Percentiles rank a stretch among this genome's conserved stretches.
Evolutionary conservation across 2,888 invertebrate species (phyloP).

Genomic region (Cantharis nigra): DNA sequence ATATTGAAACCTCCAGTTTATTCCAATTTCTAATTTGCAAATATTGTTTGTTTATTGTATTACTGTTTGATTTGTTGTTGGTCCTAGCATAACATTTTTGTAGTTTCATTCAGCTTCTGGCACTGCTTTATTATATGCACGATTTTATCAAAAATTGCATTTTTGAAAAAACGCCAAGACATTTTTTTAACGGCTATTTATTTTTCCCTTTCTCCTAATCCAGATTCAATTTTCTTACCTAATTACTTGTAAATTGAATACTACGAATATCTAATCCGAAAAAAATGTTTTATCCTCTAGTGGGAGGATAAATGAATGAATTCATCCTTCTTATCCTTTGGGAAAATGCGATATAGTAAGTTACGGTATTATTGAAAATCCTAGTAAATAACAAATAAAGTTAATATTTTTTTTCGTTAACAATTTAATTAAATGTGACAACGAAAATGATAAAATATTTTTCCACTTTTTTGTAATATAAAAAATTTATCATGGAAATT

Average conservation of each 20-base stretch:
- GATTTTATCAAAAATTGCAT: conserved; percentile 2
- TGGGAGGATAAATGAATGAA: not conserved
- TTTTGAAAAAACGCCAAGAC: not conserved
- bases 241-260: not conserved
- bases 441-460: not conserved
- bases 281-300: not conserved
- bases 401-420: not conserved
- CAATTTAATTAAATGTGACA: not conserved
- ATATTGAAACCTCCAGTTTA: not conserved
- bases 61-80: conserved; percentile 24
- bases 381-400: not conserved
- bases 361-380: not conserved
- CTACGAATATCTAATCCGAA: not conserved
- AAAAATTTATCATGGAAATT: not conserved
- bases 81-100: conserved; percentile 11
- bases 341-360: not conserved
- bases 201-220: not conserved
- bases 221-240: not conserved
- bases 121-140: conserved; percentile 23
- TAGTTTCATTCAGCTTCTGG: conserved; percentile 12
- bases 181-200: not conserved
- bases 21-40: not conserved
- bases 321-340: not conserved
- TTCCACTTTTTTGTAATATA: not conserved
- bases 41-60: not conserved